Base-by-base conservation (phyloP, 2,888 invertebrate genomes). In the Plagodis dolabraria region DNA sequence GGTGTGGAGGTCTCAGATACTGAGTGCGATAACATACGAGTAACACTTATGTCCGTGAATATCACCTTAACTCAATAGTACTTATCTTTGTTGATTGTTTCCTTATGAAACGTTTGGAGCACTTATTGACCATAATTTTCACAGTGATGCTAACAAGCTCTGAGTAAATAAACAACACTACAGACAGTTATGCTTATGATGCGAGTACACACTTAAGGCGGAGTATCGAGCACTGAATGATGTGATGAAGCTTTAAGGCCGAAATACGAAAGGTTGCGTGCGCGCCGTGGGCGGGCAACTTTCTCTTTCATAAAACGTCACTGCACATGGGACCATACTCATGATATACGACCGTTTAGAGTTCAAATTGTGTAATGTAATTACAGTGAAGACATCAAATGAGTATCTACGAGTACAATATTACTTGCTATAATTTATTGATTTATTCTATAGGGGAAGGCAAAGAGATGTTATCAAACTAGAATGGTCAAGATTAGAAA, bases 261-360 rank as follows among this genome's bases (percentile, higher is more conserved):
- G 61, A 61, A 65, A 65, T 64, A 63, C 67, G 61, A 68, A 71
- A 73, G 68, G 74, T 74, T 77, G 79, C 75, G 72, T 68, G 59
- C 67, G 65, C 70, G 71, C 75, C 70, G 85, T 86, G 84, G 86
- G 87, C 83, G 85, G 83, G 85, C 84, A 80, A 87, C 91, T 91
- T 91, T 91, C 91, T 85, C 88, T 88, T 85, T 79, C 74, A 45
- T 48, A 62, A 63, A 68, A 64, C 69, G 67, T 65, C 69, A 65
- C 64, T 61, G 60, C 60, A 48, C 42, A 60, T 61, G 62, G 56
- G 67, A 64, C 60, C 63, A 63, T 64, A 53, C 57, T 55, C 34
- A 48, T 61, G 58, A 62, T 69, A 62, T 56, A 56, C 45, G 34
- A 61, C 46, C 9, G 47, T 57, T 50, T 12, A 42, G 43, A 47